Conservation (phyloP, 2,113 vertebrate species). For the Willisornis vidua region DNA sequence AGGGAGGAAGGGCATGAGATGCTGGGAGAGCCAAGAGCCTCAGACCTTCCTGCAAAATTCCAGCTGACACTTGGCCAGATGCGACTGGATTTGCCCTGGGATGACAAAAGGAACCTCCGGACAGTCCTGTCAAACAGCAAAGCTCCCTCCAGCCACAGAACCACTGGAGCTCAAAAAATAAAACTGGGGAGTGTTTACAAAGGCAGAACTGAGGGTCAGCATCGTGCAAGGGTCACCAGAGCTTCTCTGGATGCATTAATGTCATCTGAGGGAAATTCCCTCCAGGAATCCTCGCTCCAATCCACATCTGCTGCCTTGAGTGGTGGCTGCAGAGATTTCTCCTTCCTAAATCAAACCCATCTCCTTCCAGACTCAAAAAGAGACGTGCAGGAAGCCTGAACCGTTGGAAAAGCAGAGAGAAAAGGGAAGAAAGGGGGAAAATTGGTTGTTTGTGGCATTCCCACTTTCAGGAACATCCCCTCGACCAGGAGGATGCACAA, state of each 20-base stretch:
- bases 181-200: background rate
- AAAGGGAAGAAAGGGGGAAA: background rate
- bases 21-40: background rate
- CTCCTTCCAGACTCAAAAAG: background rate
- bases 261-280: background rate
- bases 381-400: background rate
- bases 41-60: background rate
- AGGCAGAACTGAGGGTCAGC: background rate
- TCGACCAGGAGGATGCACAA: fast-evolving
- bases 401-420: fast-evolving
- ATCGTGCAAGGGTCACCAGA: background rate
- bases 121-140: background rate
- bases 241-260: background rate
- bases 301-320: fast-evolving
- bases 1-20: background rate
- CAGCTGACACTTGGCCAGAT: background rate
- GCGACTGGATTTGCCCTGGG: background rate
- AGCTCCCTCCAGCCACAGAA: background rate
- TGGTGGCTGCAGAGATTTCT: background rate
- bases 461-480: background rate
- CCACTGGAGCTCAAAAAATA: background rate
- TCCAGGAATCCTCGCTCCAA: background rate
- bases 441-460: background rate
- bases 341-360: fast-evolving
- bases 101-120: background rate